Evolutionary conservation across 2,797 vertebrate genomes (phyloP).

Genomic region (Takifugu ocellatus): DNA sequence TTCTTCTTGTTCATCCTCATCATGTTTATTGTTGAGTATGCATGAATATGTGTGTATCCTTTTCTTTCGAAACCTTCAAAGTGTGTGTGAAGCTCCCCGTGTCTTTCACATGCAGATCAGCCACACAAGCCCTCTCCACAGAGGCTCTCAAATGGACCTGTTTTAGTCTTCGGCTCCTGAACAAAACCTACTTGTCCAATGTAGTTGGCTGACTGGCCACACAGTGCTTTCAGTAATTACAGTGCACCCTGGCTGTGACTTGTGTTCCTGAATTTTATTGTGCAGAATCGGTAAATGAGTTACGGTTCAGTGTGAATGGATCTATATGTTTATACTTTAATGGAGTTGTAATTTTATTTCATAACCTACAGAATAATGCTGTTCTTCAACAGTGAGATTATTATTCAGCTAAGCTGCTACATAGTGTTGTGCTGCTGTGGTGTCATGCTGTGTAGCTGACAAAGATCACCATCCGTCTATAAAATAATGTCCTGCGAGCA

Average conservation of each 20-base stretch:
- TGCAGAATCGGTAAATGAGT: no score
- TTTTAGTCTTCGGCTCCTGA: conserved; percentile 47
- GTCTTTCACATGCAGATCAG: conserved; percentile 72
- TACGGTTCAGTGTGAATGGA: no score
- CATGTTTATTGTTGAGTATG: conserved; percentile 33
- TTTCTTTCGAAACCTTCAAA: conserved; percentile 38
- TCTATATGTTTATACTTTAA: no score
- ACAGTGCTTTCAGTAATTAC: conserved; percentile 45
- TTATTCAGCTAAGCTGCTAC: no score
- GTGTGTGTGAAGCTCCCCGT: conserved; percentile 31
- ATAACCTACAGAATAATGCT: no score
- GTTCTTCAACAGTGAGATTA: no score
- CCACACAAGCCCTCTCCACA: conserved; percentile 51
- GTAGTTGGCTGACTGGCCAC: conserved; percentile 38
- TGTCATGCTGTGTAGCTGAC: no score
- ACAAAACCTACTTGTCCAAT: conserved; percentile 59
- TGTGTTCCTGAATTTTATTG: conserved; percentile 16
- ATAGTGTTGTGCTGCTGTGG: no score
- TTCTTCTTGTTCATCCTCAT: not conserved
- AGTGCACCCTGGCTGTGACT: conserved; percentile 22
- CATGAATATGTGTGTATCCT: conserved; percentile 21
- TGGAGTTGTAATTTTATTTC: no score
- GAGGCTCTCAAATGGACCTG: conserved; percentile 56
- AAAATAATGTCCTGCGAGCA: no score
- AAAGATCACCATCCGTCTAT: no score